These are phyloP conservation scores for Mustela erminea DNA, from an alignment of 2,797 vertebrate genomes.

Conservation along the genomic window DNA sequence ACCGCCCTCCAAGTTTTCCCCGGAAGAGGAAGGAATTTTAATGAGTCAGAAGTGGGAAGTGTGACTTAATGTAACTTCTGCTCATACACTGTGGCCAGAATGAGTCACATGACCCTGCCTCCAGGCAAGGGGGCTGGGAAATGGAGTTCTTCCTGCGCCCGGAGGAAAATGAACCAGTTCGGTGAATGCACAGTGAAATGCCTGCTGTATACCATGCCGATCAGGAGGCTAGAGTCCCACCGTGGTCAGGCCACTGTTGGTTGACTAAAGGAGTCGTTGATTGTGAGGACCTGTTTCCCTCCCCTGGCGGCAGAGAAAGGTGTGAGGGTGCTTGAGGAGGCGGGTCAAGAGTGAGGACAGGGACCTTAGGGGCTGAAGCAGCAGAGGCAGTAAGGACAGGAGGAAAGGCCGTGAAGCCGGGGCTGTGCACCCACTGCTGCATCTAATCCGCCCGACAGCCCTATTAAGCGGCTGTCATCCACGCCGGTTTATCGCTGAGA, in stretches of 20 bases:
- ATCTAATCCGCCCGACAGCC: too few species aligned
- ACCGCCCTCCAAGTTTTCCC: not conserved
- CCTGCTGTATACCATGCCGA: not conserved
- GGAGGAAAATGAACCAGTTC: not conserved
- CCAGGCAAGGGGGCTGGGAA: not conserved
- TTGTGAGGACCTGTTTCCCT: not conserved
- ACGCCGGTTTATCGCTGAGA: not conserved
- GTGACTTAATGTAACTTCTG: not conserved
- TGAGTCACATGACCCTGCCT: not conserved
- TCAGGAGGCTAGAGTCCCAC: not conserved
- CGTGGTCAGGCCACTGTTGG: fast-evolving
- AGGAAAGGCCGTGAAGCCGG: too few species aligned
- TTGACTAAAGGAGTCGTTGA: too few species aligned
- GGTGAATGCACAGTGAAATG: not conserved
- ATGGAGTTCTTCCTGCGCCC: not conserved
- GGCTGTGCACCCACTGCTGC: too few species aligned
- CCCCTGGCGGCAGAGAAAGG: not conserved
- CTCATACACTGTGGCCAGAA: not conserved
- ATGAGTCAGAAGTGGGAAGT: not conserved
- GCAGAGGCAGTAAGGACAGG: not conserved
- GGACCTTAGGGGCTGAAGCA: not conserved
- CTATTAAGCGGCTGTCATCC: not conserved
- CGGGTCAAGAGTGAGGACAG: not conserved
- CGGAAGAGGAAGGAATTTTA: not conserved
- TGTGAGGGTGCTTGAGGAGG: fast-evolving